These are phyloP conservation scores for Sebastes matsubarae DNA, from an alignment of 2,797 vertebrate genomes.

Conservation along the genomic window DNA sequence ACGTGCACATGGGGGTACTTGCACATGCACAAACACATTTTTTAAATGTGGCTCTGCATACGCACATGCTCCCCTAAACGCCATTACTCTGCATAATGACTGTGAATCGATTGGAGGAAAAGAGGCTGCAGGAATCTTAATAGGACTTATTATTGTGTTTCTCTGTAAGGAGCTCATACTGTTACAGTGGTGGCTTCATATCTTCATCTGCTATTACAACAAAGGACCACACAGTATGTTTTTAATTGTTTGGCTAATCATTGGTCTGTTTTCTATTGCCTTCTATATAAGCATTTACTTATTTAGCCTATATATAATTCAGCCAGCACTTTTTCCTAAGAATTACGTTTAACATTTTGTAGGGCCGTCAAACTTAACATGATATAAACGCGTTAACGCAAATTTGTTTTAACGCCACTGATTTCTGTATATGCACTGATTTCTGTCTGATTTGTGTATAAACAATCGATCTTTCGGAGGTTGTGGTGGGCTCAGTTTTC, in stretches of 20 bases:
- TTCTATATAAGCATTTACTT: background rate
- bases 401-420: no score
- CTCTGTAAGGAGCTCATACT: slow-evolving; percentile 1
- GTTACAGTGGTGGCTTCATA: slow-evolving; percentile 12
- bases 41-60: slow-evolving; percentile 26
- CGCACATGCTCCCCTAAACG: slow-evolving; percentile 23
- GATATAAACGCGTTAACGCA: no score
- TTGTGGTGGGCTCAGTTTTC: no score
- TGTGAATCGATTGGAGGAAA: slow-evolving; percentile 48
- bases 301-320: background rate
- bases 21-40: slow-evolving; percentile 44
- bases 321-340: no score
- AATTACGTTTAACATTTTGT: background rate
- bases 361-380: no score
- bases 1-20: slow-evolving; percentile 49
- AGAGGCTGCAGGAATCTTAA: slow-evolving; percentile 32
- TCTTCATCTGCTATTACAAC: slow-evolving; percentile 15
- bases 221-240: background rate
- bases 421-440: no score
- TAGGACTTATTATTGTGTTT: slow-evolving; percentile 39
- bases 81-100: slow-evolving; percentile 55
- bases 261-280: background rate
- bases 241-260: slow-evolving; percentile 3
- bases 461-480: no score
- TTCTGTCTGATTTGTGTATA: no score